phyloP scores from a whole-genome alignment of 2,113 vertebrate genomes.

The Cichladusa arquata region DNA sequence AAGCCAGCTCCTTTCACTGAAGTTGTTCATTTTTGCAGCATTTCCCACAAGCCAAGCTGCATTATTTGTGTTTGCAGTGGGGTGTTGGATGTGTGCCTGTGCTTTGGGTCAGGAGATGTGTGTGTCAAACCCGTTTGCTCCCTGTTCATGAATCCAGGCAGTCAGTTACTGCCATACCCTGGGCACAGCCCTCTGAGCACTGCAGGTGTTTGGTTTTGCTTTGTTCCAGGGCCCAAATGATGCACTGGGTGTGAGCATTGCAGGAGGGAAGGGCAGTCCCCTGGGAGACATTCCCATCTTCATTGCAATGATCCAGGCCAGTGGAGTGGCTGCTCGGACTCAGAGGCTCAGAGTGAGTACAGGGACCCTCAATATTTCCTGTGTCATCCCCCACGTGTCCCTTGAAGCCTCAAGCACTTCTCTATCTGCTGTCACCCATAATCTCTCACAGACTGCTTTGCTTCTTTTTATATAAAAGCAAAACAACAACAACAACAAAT shows the following conservation, averaged over 20 bases:
- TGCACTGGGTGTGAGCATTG: constrained; percentile 93
- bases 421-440: background rate
- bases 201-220: background rate
- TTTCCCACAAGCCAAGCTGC: background rate
- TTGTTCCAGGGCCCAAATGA: constrained; percentile 81
- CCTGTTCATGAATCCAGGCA: background rate
- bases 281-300: constrained; percentile 93
- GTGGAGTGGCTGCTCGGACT: constrained; percentile 88
- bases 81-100: background rate
- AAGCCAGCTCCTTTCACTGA: background rate
- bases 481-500: background rate
- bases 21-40: background rate
- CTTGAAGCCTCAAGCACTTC: background rate
- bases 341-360: constrained; percentile 85
- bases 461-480: background rate
- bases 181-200: background rate
- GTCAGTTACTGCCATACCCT: background rate
- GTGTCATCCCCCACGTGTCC: background rate
- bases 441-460: background rate
- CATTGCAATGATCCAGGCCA: constrained; percentile 97
- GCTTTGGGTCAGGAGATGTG: background rate
- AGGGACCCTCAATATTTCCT: background rate
- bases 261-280: constrained; percentile 93
- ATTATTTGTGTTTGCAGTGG: background rate
- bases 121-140: background rate